phyloP scores from a whole-genome alignment of 2,113 vertebrate species.

The Apteryx mantelli region DNA sequence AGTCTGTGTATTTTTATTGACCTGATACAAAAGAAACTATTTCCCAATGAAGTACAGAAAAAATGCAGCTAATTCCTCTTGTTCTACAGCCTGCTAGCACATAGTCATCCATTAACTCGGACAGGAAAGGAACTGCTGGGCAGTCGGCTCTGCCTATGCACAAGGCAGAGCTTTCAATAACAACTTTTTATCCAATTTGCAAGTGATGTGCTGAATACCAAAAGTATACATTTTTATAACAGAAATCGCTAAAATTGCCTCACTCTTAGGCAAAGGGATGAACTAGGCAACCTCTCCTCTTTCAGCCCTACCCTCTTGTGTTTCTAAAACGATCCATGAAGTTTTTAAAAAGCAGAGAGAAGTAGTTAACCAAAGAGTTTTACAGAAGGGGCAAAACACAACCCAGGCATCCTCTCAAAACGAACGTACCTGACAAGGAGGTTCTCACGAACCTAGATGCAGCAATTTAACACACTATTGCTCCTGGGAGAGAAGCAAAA shows the following conservation, averaged over 20 bases:
- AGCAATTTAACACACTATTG: neutral
- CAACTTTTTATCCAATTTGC: neutral
- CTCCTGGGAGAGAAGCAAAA: too few species aligned
- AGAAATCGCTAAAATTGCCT: neutral
- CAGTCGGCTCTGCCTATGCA: neutral
- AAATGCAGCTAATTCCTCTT: neutral
- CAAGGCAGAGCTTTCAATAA: neutral
- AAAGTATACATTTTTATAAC: neutral
- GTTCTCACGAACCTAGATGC: rapidly evolving
- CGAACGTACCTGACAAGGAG: neutral
- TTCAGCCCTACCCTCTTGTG: neutral
- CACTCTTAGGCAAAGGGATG: neutral
- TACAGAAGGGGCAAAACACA: neutral
- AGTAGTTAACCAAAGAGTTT: neutral
- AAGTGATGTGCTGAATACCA: neutral
- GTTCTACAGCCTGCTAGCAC: neutral
- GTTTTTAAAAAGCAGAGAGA: neutral
- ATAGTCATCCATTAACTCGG: neutral
- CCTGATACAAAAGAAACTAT: neutral
- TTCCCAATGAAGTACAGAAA: neutral
- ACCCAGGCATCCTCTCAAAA: neutral
- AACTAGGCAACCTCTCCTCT: neutral
- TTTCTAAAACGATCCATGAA: neutral
- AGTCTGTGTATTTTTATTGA: neutral
- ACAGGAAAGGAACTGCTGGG: neutral